Percentiles rank a stretch among this genome's conserved stretches.
These are phyloP conservation scores for Ceyx margarethae DNA, from an alignment of 2,113 vertebrate species.

Conservation along the genomic window DNA sequence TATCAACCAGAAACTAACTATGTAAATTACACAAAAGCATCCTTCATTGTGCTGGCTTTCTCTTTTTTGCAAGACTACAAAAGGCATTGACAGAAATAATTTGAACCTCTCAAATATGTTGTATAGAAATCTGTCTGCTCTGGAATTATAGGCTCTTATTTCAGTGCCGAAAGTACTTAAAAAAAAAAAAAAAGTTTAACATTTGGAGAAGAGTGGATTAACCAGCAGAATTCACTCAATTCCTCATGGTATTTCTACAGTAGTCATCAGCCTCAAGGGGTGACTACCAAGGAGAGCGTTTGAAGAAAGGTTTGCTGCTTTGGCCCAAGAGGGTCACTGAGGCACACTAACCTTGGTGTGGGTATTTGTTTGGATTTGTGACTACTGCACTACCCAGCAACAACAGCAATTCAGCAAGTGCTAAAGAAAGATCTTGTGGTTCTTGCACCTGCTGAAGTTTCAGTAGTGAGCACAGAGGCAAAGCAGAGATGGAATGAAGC, in stretches of 20 bases:
- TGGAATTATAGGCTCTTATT: conserved; percentile 13
- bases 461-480: neutral
- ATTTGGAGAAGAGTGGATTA: neutral
- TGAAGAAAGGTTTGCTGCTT: neutral
- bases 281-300: neutral
- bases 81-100: conserved; percentile 25
- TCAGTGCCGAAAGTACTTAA: neutral
- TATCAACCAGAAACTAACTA: conserved; percentile 44
- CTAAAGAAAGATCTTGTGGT: neutral
- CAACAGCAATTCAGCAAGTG: neutral
- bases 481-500: neutral
- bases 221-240: neutral
- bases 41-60: conserved; percentile 28
- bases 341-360: neutral
- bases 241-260: neutral
- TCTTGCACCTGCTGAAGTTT: neutral
- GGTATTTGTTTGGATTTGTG: neutral
- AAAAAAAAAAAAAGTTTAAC: neutral
- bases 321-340: neutral
- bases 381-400: neutral
- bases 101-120: neutral
- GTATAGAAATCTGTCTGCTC: conserved; percentile 10
- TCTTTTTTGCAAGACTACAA: conserved; percentile 1
- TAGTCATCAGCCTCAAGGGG: neutral
- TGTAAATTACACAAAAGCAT: conserved; percentile 44